These are phyloP conservation scores for Spodoptera littoralis DNA, from an alignment of 2,888 invertebrate species.

Conservation along the genomic window DNA sequence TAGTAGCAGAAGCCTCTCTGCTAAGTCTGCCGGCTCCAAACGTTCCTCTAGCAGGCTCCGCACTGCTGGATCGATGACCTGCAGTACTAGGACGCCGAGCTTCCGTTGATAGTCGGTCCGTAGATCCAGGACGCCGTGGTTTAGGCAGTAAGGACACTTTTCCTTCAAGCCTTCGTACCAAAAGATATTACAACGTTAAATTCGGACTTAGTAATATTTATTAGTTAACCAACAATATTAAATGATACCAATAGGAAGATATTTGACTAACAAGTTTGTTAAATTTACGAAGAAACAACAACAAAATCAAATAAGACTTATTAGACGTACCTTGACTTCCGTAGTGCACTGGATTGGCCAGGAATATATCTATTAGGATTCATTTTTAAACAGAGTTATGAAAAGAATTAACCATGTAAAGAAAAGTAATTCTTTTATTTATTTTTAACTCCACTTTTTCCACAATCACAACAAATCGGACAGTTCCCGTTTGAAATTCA, in stretches of 20 bases:
- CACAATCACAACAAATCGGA: conserved; percentile 1
- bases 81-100: conserved; percentile 73
- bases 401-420: neutral
- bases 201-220: too few species aligned
- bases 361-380: conserved; percentile 68
- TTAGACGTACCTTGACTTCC: conserved; percentile 75
- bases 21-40: conserved; percentile 71
- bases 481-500: conserved; percentile 43
- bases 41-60: conserved; percentile 75
- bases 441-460: conserved; percentile 3
- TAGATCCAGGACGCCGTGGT: conserved; percentile 76
- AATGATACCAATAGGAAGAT: too few species aligned
- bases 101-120: conserved; percentile 77
- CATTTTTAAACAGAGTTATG: conserved; percentile 55
- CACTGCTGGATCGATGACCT: conserved; percentile 78
- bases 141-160: conserved; percentile 80
- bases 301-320: too few species aligned
- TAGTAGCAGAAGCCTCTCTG: conserved; percentile 80
- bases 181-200: too few species aligned
- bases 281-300: too few species aligned
- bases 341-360: conserved; percentile 68
- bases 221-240: too few species aligned
- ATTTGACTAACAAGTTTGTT: too few species aligned
- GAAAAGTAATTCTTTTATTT: neutral
- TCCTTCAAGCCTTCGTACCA: conserved; percentile 68